These are phyloP conservation scores for Varroa destructor DNA, from an alignment of 1,140 invertebrate species.

Conservation along the genomic window DNA sequence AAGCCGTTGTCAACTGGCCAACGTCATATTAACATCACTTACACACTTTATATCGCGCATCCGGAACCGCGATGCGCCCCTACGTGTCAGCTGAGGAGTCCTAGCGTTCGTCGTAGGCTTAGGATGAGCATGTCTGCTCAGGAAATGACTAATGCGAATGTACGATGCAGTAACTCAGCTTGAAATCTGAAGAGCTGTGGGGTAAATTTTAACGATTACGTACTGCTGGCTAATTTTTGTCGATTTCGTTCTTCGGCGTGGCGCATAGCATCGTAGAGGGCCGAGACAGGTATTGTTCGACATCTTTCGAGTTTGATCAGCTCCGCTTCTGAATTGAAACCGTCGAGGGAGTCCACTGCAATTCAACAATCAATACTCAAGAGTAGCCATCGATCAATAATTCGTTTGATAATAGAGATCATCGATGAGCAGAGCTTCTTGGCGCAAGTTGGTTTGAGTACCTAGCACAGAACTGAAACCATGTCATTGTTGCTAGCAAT, in stretches of 20 bases:
- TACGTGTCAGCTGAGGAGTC: too few relatives aligned
- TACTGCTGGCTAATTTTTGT: not conserved
- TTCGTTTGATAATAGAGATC: not conserved
- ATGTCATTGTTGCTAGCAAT: not conserved
- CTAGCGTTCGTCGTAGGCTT: too few relatives aligned
- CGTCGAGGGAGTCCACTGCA: constrained; percentile 24
- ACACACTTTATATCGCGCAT: too few relatives aligned
- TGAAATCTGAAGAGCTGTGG: not conserved
- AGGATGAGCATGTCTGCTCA: too few relatives aligned
- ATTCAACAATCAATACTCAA: not conserved
- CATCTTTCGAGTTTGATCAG: constrained; percentile 26
- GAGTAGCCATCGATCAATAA: not conserved
- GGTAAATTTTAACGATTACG: not conserved
- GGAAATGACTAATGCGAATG: too few relatives aligned
- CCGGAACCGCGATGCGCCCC: too few relatives aligned
- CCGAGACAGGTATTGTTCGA: constrained; percentile 8
- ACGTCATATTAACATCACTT: too few relatives aligned
- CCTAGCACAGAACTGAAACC: not conserved
- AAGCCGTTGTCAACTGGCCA: too few relatives aligned
- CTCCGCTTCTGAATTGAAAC: constrained; percentile 18
- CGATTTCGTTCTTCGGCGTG: not conserved
- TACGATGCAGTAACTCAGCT: too few relatives aligned
- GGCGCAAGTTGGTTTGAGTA: not conserved
- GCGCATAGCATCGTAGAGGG: constrained; percentile 16
- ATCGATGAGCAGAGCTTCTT: not conserved